Evolutionary conservation across 2,113 vertebrate genomes (phyloP).

Genomic region (Cryptotis parvus): DNA sequence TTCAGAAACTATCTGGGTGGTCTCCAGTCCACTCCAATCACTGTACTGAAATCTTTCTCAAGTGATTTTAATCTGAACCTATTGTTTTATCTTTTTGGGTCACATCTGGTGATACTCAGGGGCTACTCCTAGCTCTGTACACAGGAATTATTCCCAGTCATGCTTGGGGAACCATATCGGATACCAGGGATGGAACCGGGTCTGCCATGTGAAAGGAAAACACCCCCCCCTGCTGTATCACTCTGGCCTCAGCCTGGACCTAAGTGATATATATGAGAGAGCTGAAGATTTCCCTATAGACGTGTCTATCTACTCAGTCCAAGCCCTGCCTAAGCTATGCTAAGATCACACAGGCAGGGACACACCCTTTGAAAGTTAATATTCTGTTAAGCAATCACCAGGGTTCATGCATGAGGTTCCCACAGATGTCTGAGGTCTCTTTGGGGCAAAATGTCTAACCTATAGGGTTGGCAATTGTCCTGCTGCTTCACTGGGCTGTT

Average conservation of each 20-base stretch:
- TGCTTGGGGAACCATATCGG: too few relatives aligned
- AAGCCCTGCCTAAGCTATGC: not conserved
- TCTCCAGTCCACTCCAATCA: too few relatives aligned
- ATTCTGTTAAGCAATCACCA: constrained; percentile 8
- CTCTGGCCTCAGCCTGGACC: too few relatives aligned
- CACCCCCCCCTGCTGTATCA: too few relatives aligned
- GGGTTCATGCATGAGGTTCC: not conserved
- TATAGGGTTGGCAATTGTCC: constrained; percentile 18
- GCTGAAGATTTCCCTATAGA: not conserved
- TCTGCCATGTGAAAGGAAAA: too few relatives aligned
- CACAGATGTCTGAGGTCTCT: not conserved
- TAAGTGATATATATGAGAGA: accelerated
- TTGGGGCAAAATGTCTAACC: not conserved
- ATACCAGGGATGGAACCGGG: too few relatives aligned
- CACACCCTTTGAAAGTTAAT: not conserved
- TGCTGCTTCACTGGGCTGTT: not conserved
- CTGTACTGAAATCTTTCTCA: not conserved
- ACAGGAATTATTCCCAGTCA: too few relatives aligned
- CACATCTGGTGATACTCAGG: too few relatives aligned
- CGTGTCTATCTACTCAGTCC: not conserved
- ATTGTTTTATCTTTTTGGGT: too few relatives aligned
- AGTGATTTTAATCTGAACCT: not conserved
- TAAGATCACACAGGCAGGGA: not conserved
- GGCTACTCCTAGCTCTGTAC: too few relatives aligned
- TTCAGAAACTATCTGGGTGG: not conserved